Percentiles rank a stretch among this genome's conserved stretches.
Evolutionary conservation across 1,140 invertebrate species (phyloP).

Genomic region (Acyrthosiphon pisum): DNA sequence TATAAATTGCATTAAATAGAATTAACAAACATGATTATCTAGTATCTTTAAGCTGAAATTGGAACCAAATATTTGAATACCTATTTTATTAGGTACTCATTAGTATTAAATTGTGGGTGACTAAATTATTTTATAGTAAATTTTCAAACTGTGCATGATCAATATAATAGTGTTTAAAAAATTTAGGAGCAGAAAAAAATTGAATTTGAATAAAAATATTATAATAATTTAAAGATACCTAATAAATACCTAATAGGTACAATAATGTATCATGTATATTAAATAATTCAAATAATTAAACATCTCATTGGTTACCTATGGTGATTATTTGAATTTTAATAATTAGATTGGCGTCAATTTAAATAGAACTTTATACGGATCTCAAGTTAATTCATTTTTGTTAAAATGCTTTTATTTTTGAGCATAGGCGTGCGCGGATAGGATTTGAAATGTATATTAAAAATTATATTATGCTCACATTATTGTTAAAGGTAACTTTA

Average conservation of each 20-base stretch:
- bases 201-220: constrained; percentile 6
- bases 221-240: not conserved
- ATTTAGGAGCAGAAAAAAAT: not conserved
- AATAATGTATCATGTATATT: not conserved
- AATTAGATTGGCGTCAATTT: not conserved
- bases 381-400: constrained; percentile 26
- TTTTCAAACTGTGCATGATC: not conserved
- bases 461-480: not conserved
- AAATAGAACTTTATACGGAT: not conserved
- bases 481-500: constrained; percentile 9
- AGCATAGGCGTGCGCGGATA: constrained; percentile 41
- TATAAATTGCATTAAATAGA: not conserved
- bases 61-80: not conserved
- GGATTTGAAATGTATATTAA: not conserved
- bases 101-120: not conserved
- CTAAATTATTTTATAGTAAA: not conserved
- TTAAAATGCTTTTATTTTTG: not conserved
- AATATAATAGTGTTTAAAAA: not conserved
- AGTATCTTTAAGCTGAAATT: not conserved
- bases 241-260: not conserved
- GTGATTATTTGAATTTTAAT: not conserved
- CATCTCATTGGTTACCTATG: not conserved
- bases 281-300: constrained; percentile 5
- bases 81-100: constrained; percentile 1
- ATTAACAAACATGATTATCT: not conserved